These are phyloP conservation scores for Antigone vipio DNA, from an alignment of 2,113 vertebrate species.

Conservation along the genomic window DNA sequence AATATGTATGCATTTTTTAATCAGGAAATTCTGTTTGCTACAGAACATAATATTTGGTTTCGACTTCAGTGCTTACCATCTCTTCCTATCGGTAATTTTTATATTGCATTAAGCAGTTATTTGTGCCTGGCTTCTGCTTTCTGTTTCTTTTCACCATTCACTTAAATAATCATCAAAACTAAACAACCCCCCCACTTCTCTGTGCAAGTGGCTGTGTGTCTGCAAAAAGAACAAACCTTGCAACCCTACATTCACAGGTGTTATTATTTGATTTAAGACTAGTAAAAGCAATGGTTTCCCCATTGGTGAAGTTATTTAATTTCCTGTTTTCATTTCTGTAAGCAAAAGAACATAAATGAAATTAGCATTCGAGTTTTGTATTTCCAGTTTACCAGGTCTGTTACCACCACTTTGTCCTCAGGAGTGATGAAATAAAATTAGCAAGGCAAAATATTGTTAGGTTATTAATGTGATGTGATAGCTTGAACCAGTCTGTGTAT, in stretches of 20 bases:
- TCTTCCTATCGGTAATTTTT: constrained; percentile 25
- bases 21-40: not conserved
- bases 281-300: constrained; percentile 34
- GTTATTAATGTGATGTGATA: constrained; percentile 19
- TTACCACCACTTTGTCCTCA: constrained; percentile 12
- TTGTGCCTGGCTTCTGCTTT: constrained; percentile 42
- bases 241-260: not conserved
- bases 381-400: constrained; percentile 18
- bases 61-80: constrained; percentile 10
- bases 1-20: not conserved
- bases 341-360: constrained; percentile 12
- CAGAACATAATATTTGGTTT: not conserved
- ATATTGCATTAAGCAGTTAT: constrained; percentile 39
- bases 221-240: not conserved
- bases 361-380: constrained; percentile 8
- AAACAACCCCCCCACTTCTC: not conserved
- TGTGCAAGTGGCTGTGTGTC: not conserved
- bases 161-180: not conserved
- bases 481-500: constrained; percentile 13
- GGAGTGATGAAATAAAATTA: constrained; percentile 49
- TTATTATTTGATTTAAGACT: constrained; percentile 48
- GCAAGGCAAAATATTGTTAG: not conserved
- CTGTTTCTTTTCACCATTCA: constrained; percentile 43
- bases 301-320: constrained; percentile 35
- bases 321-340: constrained; percentile 43